A percentile compares a stretch with the other conserved stretches of the same genome.
These are phyloP conservation scores for Latrodectus hesperus DNA, from an alignment of 2,888 invertebrate genomes.

Conservation along the genomic window DNA sequence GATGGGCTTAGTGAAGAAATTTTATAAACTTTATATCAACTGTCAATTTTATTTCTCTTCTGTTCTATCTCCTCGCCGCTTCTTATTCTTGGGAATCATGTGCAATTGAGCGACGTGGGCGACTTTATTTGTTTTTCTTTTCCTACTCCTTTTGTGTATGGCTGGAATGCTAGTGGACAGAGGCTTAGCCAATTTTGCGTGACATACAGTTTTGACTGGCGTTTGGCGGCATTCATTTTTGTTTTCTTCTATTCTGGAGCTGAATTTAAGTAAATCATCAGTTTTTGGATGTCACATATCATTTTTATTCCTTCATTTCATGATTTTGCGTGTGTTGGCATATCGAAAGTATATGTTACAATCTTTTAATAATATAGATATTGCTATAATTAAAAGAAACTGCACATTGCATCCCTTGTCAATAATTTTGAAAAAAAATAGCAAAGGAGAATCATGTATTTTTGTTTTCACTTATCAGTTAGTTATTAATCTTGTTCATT, in stretches of 20 bases:
- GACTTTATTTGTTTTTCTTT: conserved; percentile 33
- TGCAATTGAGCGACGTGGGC: conserved; percentile 8
- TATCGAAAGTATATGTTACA: no score
- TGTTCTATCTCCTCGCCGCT: conserved; percentile 10
- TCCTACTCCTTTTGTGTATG: conserved; percentile 3
- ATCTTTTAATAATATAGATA: no score
- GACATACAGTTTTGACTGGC: conserved; percentile 41
- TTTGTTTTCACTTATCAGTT: no score
- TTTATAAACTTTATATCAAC: conserved; percentile 67
- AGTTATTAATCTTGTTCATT: no score
- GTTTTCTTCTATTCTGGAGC: neutral
- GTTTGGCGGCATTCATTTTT: conserved; percentile 24
- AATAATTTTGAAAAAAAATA: no score
- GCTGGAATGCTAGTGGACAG: conserved; percentile 37
- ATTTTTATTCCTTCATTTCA: neutral
- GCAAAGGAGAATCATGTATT: no score
- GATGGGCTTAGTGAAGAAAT: conserved; percentile 60
- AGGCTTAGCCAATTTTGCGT: conserved; percentile 46
- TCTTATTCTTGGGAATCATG: conserved; percentile 24
- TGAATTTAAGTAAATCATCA: neutral
- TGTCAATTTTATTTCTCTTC: conserved; percentile 58
- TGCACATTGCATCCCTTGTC: no score
- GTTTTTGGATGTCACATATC: neutral
- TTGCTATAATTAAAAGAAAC: no score
- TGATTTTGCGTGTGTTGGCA: no score